Evolutionary conservation across 2,113 vertebrate species (phyloP), one percentile per base, ranked within the genome.

Genomic region (Cynocephalus volans): DNA sequence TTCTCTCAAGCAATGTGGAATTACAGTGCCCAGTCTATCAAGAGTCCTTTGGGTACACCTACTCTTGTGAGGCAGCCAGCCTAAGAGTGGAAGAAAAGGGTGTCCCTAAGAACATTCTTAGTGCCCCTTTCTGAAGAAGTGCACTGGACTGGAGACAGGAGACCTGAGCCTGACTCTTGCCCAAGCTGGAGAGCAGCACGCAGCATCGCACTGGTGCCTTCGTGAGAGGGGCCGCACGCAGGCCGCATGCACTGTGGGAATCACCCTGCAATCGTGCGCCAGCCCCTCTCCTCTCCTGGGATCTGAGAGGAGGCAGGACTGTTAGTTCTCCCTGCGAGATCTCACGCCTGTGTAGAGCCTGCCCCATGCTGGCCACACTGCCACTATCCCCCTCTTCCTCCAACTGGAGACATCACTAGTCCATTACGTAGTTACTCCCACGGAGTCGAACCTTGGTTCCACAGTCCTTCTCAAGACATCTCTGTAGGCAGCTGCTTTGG

Each of bases 161-260:
- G 83, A 12, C 31, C 41, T 24, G 41, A 1, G 6, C 56, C 5
- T 9, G 60, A 21, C 4, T 73, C 72, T 52, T 69, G 28, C 33
- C 11, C 1, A 2, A 10, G 67, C 10, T 21, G 23, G 1, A 15
- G 15, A 28, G 28, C 62, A 72, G 84, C 36, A 41, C 1, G 0
- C 19, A 10, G 41, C 12, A 2, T 56, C 1, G 15, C 1, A 2
- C 2, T 0, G 19, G 4, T 23, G 12, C 70, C 50, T 58, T 12
- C 6, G 1, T 31, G 5, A 4, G 28, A 18, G 6, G 41, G 1
- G 3, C 50, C 15, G 60, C 36, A 2, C 0, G 23, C 64, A 48
- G 70, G 28, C 3, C 0, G 4, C 0, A 0, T 7, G 28, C 21
- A 23, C 23, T 48, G 18, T n/a, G 41, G 13, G 41, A 28, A 24